Evolutionary conservation across 2,113 vertebrate species (phyloP), one percentile per base, ranked within the genome.

Genomic region (Melanostigma gelatinosum): DNA sequence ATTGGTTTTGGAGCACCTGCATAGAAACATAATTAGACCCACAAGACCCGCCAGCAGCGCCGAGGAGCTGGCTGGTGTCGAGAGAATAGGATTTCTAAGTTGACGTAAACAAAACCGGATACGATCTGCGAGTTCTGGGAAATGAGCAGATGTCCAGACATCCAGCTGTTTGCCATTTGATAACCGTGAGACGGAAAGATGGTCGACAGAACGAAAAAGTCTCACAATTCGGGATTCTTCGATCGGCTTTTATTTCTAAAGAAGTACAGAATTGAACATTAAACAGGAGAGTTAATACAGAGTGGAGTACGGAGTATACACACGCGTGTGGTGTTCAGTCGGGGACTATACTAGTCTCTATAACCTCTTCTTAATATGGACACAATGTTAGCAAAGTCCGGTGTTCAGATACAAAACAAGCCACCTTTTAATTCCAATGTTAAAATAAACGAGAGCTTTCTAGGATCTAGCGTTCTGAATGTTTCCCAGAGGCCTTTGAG

Each of bases 81-180:
- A 72, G 70, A 73, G 65, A 89, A 76, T 44, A 58, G 76, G 68
- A 83, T 87, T 89, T 84, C 63, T 54, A 24, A 16, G 84, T 80
- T 83, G 88, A 78, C 44, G 63, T 87, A 86, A 91, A 94, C 88
- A 90, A 74, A 80, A 84, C 46, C 75, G 80, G 85, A 86, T 79
- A 79, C 63, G 80, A 57, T 84, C 83, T 72, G 65, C 0, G 9
- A 78, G 68, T 89, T 86, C 67, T 92, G 88, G 87, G 90, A 92
- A 93, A 84, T 46, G 77, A 88, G 74, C 80, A 86, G 82, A 87
- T 88, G 89, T 79, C 69, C 78, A 79, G 83, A 84, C 83, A 69
- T 89, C 87, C 93, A 94, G 92, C 93, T 93, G 91, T 87, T 89
- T 77, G 86, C 90, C 87, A 93, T 86, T 55, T 79, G 86, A 93